Evolutionary conservation across 2,888 invertebrate species (phyloP), one percentile per base, ranked within the genome.

Genomic region (Coelopa pilipes): DNA sequence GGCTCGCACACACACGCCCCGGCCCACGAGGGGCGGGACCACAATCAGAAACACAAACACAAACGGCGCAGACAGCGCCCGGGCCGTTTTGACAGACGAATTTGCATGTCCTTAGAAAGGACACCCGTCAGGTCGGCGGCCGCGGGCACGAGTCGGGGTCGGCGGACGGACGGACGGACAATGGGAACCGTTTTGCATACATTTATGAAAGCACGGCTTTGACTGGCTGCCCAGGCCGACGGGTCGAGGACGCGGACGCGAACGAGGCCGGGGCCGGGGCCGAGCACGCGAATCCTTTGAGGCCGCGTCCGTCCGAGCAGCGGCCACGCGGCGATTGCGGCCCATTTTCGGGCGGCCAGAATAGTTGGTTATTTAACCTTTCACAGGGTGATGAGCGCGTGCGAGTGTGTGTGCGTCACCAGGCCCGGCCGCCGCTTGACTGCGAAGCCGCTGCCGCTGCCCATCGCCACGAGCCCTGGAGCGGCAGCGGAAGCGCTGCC

Each of bases 31-130:
- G n/a, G n/a, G n/a, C 46, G 9, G 45, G 17, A 11, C 13, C 17
- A 66, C 24, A 34, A 34, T 24, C 50, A 46, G 21, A 53, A 34
- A 17, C 34, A 34, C 24, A 21, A 15, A 17, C 34, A 34, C 24
- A 21, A 15, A 34, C 34, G 7, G 34, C 34, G 57, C 57, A 57
- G 45, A 57, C 55, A 57, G 53, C 34, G 53, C 55, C 11, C 55
- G 21, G 53, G 55, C 67, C n/a, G 66, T 69, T 67, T 50, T 72
- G 72, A 72, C 72, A 72, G 49, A 67, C 65, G 67, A 72, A 67
- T 67, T 72, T 67, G 67, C 67, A 67, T 72, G 67, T 72, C 62
- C 67, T 72, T 67, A 50, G 67, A 72, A 66, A 72, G 49, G 57
- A 65, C 47, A 50, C 24, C 60, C 60, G 9, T n/a, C n/a, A n/a